Evolutionary conservation across 1,140 invertebrate species (phyloP).

Genomic region (Megalonaias nervosa): DNA sequence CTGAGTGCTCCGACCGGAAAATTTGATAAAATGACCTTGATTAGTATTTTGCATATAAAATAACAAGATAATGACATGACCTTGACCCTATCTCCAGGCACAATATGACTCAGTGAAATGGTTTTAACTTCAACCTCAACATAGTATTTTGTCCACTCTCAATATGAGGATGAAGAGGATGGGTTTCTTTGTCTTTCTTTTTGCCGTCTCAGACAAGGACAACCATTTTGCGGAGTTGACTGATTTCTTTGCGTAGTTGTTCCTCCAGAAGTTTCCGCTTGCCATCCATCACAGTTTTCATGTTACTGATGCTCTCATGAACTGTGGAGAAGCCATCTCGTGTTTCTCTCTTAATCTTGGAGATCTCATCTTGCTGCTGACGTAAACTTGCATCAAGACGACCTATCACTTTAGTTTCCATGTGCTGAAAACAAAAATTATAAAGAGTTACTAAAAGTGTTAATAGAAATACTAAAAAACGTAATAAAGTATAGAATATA

Average conservation of each 20-base stretch:
- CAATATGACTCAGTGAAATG: too few species aligned
- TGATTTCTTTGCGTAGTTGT: slow-evolving; percentile 68
- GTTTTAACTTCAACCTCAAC: too few species aligned
- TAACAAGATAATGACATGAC: too few species aligned
- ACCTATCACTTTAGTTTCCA: slow-evolving; percentile 55
- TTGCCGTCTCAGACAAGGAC: slow-evolving; percentile 38
- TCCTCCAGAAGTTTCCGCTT: slow-evolving; percentile 69
- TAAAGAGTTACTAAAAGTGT: background rate
- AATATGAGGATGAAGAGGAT: too few species aligned
- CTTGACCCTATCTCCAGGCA: too few species aligned
- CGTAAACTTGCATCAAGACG: slow-evolving; percentile 52
- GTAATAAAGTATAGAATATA: too few species aligned
- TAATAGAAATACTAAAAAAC: too few species aligned
- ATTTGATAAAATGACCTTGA: too few species aligned
- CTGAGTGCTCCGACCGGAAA: too few species aligned
- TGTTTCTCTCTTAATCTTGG: slow-evolving; percentile 63
- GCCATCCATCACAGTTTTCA: slow-evolving; percentile 68
- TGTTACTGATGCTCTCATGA: slow-evolving; percentile 69
- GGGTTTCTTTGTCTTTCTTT: too few species aligned
- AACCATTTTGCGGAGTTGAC: slow-evolving; percentile 64
- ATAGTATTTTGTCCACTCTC: too few species aligned
- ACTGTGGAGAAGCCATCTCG: slow-evolving; percentile 68
- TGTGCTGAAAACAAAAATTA: slow-evolving; percentile 43
- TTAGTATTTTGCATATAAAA: too few species aligned
- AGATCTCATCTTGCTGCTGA: slow-evolving; percentile 61